phyloP scores from a whole-genome alignment of 2,113 vertebrate species.

The Bothrops jararaca region DNA sequence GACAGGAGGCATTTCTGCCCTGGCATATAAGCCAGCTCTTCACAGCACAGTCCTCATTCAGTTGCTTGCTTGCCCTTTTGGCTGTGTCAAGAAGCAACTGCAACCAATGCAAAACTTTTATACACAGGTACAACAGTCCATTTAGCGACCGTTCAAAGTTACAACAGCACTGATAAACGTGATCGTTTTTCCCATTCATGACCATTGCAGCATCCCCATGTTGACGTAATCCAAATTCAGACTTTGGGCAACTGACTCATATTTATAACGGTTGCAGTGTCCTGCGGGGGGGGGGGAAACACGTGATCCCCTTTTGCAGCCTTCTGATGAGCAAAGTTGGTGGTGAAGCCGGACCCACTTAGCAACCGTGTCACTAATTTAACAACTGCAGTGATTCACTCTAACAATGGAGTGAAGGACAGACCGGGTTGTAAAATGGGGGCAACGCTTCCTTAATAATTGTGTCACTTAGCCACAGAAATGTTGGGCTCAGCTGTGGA shows the following conservation, averaged over 20 bases:
- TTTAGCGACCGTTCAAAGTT: background rate
- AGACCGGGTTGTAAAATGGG: background rate
- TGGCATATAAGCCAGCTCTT: background rate
- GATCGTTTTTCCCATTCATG: background rate
- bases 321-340: background rate
- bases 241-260: background rate
- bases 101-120: background rate
- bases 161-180: background rate
- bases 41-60: background rate
- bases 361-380: background rate
- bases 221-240: background rate
- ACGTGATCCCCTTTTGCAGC: background rate
- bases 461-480: background rate
- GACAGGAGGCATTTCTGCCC: background rate
- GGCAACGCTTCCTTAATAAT: background rate
- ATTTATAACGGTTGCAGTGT: background rate
- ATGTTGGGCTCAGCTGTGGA: background rate
- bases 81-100: background rate
- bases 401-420: background rate
- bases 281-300: no score
- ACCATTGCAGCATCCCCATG: background rate
- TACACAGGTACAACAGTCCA: background rate
- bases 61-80: background rate
- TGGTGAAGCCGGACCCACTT: background rate
- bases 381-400: background rate